phyloP scores from a whole-genome alignment of 2,113 vertebrate genomes.

The Corvus moneduloides region DNA sequence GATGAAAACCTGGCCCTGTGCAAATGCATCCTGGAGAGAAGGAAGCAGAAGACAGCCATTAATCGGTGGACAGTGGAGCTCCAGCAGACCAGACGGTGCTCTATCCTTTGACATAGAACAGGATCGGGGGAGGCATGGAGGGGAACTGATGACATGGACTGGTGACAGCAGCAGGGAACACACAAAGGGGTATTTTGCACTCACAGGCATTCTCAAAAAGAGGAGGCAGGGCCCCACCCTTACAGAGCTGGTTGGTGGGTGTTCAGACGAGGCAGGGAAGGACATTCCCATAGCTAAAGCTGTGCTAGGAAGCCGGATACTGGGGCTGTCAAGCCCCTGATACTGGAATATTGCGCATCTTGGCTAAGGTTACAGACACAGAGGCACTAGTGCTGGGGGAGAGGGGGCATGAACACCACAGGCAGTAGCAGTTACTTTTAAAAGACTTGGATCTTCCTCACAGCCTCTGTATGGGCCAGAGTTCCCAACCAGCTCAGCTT shows the following conservation, averaged over 20 bases:
- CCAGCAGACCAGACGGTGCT: neutral
- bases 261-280: neutral
- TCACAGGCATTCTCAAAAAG: neutral
- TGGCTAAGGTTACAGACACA: neutral
- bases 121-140: neutral
- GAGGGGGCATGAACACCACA: neutral
- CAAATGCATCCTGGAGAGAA: conserved; percentile 82
- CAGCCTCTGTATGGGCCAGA: neutral
- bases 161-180: neutral
- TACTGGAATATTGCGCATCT: neutral
- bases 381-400: neutral
- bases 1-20: conserved; percentile 85
- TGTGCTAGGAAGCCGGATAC: neutral
- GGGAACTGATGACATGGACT: fast-evolving
- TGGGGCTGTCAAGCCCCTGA: neutral
- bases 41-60: neutral
- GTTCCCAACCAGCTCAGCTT: neutral
- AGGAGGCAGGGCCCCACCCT: neutral
- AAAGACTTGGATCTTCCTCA: neutral
- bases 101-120: neutral
- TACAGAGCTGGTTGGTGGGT: neutral
- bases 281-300: neutral
- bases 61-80: neutral
- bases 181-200: neutral
- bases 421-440: neutral